Evolutionary conservation across 1,140 invertebrate genomes (phyloP).

Genomic region (Agrilus planipennis): DNA sequence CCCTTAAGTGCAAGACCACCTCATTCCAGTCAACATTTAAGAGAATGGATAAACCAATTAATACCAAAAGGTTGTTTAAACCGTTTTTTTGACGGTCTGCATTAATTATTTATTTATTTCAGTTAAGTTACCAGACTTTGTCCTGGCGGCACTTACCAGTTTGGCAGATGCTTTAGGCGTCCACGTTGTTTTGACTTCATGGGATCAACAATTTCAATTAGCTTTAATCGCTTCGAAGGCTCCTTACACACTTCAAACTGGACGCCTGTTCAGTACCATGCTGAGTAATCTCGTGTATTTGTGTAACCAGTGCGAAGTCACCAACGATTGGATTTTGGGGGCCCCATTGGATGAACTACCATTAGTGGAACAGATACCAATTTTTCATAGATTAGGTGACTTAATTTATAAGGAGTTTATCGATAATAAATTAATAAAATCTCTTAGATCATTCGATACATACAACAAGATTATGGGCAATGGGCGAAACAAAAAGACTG

Average conservation of each 20-base stretch:
- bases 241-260: conserved; percentile 28
- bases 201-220: conserved; percentile 59
- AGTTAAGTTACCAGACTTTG: conserved; percentile 48
- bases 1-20: conserved; percentile 52
- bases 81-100: neutral
- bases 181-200: conserved; percentile 58
- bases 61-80: conserved; percentile 41
- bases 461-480: conserved; percentile 59
- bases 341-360: conserved; percentile 56
- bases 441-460: conserved; percentile 60
- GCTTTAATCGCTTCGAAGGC: conserved; percentile 33
- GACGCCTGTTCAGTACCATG: conserved; percentile 48
- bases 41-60: conserved; percentile 51
- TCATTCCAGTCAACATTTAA: conserved; percentile 52
- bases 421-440: conserved; percentile 4
- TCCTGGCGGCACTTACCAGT: conserved; percentile 53
- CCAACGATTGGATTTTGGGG: conserved; percentile 50
- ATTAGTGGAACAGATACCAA: conserved; percentile 66
- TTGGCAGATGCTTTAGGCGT: conserved; percentile 62
- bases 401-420: neutral
- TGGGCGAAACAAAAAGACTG: conserved; percentile 51
- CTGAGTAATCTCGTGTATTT: conserved; percentile 49
- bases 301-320: conserved; percentile 55
- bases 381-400: conserved; percentile 58
- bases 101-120: conserved; percentile 4